Evolutionary conservation across 2,797 vertebrate species (phyloP), one percentile per base, ranked within the genome.

Genomic region (Pogonophryne albipinna): DNA sequence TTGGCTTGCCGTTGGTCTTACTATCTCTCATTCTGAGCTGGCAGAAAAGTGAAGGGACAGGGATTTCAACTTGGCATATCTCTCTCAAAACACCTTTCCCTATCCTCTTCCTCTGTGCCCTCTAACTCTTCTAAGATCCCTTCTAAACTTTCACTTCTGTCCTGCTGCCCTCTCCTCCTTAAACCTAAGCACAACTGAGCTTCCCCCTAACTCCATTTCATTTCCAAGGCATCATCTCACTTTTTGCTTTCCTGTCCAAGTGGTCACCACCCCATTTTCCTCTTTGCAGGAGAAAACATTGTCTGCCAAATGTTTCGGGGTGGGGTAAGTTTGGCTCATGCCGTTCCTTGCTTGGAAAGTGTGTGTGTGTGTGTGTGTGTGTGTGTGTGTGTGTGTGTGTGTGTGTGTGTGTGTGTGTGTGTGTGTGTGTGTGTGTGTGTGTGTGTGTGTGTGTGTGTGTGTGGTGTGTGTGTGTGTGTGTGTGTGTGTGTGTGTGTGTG

Each of bases 1-100:
- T 86, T 85, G 85, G 78, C 84, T 80, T 58, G 53, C 79, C 3
- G 56, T 66, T 73, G 79, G 80, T 76, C 68, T 55, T 38, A 38
- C 84, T 86, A 80, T 85, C 84, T 88, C 66, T 77, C 75, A 79
- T 66, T 85, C 56, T 45, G 77, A 89, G 91, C 91, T 93, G 58
- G 87, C 86, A 90, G 80, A 91, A 92, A 90, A 84, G 74, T 89
- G 59, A 60, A 78, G 65, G 71, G 83, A 85, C 71, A 34, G 61
- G 56, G 87, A 84, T 86, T 92, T 91, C 80, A 81, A 90, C 85
- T 86, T 81, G 74, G 78, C 87, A 78, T 92, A 91, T 93, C 90
- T 93, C 83, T 75, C 65, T 71, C 70, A 50, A 76, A 77, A 91
- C 84, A 88, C 85, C 82, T 87, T 80, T 78, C 76, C 79, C 63